Percentiles rank a stretch among this genome's conserved stretches.
phyloP scores from a whole-genome alignment of 1,140 invertebrate species.

The Bemisia tabaci region DNA sequence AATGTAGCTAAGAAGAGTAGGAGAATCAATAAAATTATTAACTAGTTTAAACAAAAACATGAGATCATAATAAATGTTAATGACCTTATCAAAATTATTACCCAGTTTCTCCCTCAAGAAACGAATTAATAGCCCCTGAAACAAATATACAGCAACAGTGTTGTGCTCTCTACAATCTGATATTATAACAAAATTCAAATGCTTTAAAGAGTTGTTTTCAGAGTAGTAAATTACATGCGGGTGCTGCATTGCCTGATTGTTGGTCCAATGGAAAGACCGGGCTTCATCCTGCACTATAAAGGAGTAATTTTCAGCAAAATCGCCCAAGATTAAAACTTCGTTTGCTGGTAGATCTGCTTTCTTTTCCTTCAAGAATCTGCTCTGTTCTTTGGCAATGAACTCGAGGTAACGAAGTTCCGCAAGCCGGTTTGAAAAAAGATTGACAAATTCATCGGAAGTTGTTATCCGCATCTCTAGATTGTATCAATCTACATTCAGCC shows the following conservation, averaged over 20 bases:
- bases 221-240: constrained; percentile 17
- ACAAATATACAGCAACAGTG: not conserved
- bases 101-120: not conserved
- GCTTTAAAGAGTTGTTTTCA: not conserved
- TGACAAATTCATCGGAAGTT: not conserved
- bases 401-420: constrained; percentile 11
- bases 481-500: not conserved
- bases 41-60: too few species aligned
- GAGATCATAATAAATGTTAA: too few species aligned
- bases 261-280: constrained; percentile 25
- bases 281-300: constrained; percentile 25
- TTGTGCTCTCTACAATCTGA: constrained; percentile 16
- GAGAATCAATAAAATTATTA: too few species aligned
- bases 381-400: constrained; percentile 21
- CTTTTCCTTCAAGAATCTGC: not conserved
- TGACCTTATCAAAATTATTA: too few species aligned
- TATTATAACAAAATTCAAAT: constrained; percentile 12
- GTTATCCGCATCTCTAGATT: not conserved
- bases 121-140: not conserved
- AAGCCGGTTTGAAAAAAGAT: not conserved
- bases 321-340: constrained; percentile 20
- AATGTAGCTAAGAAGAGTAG: too few species aligned
- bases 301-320: constrained; percentile 28
- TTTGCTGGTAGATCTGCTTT: constrained; percentile 16
- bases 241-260: constrained; percentile 18